Base-by-base conservation (phyloP, 1,140 invertebrate species). In the Rhopalosiphum padi region DNA sequence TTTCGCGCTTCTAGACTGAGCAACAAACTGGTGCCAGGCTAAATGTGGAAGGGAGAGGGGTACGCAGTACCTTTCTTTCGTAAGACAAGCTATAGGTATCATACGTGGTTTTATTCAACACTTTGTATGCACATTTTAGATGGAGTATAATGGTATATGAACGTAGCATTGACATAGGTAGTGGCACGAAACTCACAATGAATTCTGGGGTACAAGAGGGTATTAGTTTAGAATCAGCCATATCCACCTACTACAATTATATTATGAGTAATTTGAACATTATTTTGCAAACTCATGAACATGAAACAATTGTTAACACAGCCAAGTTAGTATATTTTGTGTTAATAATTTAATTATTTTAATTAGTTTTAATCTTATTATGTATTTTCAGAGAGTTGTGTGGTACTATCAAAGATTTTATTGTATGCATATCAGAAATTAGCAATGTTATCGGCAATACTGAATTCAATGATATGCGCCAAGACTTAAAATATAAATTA, bases 131-230 rank as follows among this genome's bases (percentile, higher is more conserved):
- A 77, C 48, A 30, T 94, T 94, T 89, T 94, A 97, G 97, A 94
- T 99, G 98, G 98, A 98, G 98, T 94, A 98, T 99, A 95, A 98
- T 99, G 98, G 98, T 98, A 5, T 99, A 98, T 94, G 97, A 98
- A 95, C 96, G 97, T 53, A 96, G 96, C 82, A 96, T 98, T 94
- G 96, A 97, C 18, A 95, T 97, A 93, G 30, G 97, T 96, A 95
- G 95, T 96, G 94, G 96, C 96, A 41, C 95, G 96, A 90, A 96
- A 96, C 94, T 95, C 94, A 55, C 95, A 91, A 94, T 96, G 43
- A 96, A 95, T 94, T 95, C 95, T 30, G 94, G 89, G 41, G 90
- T 93, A 51, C 94, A 91, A 55, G 87, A 91, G 35, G 60, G 92
- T 53, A 93, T 46, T 82, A 88, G 94, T 92, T 68, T 91, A 92